These are phyloP conservation scores for Xiphydria camelus DNA, from an alignment of 2,888 invertebrate genomes.

Conservation along the genomic window DNA sequence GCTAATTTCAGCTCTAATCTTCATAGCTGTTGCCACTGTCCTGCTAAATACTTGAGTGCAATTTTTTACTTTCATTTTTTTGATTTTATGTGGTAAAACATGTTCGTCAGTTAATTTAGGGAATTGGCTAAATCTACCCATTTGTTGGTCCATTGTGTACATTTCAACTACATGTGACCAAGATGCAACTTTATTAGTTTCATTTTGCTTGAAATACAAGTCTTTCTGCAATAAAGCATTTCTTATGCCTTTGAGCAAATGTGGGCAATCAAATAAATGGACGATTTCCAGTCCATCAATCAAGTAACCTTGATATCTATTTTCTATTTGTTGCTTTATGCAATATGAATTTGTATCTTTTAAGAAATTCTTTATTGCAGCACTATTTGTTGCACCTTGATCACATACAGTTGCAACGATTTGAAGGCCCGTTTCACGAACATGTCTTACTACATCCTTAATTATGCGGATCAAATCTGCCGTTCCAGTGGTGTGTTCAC, in stretches of 20 bases:
- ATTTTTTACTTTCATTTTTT: too few species aligned
- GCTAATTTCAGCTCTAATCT: too few species aligned
- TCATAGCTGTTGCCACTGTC: too few species aligned
- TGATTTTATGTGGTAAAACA: too few species aligned
- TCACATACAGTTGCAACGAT: slow-evolving; percentile 17
- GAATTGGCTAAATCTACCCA: too few species aligned
- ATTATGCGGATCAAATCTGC: slow-evolving; percentile 14
- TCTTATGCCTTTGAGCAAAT: slow-evolving; percentile 11
- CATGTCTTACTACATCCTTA: slow-evolving; percentile 8
- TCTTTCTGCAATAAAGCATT: slow-evolving; percentile 18
- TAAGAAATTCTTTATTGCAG: slow-evolving; percentile 17
- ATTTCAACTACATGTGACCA: slow-evolving; percentile 19
- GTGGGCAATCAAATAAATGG: slow-evolving; percentile 17
- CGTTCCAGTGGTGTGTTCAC: slow-evolving; percentile 6
- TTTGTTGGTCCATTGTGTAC: slow-evolving; percentile 17
- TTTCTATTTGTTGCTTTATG: slow-evolving; percentile 1
- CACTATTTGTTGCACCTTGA: slow-evolving; percentile 9
- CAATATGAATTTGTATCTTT: slow-evolving; percentile 12
- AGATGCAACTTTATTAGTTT: slow-evolving; percentile 17
- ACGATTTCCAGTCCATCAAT: slow-evolving; percentile 13
- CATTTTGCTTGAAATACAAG: slow-evolving; percentile 11
- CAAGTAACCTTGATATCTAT: too few species aligned
- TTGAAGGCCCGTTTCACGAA: slow-evolving; percentile 12
- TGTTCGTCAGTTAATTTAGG: too few species aligned
- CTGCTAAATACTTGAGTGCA: too few species aligned